phyloP scores from a whole-genome alignment of 2,888 invertebrate species.

The Sarcophaga rosellei region DNA sequence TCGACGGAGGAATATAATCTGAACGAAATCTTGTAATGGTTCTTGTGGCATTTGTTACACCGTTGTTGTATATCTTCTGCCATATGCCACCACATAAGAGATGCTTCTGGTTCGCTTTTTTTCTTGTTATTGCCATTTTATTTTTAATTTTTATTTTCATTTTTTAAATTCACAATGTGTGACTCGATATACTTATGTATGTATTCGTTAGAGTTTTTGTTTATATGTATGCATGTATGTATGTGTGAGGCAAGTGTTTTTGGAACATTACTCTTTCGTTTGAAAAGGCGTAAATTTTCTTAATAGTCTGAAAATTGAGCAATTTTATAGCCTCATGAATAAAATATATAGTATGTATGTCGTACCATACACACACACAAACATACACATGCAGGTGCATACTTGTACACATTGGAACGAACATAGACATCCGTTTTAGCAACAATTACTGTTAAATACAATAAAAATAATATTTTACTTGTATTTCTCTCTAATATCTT shows the following conservation, averaged over 20 bases:
- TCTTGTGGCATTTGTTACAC: constrained; percentile 63
- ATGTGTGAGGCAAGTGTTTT: constrained; percentile 67
- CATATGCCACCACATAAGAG: constrained; percentile 58
- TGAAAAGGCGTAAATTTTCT: constrained; percentile 80
- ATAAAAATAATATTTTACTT: constrained; percentile 46
- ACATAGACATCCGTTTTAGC: constrained; percentile 37
- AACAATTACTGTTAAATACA: constrained; percentile 64
- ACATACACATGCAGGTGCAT: constrained; percentile 3
- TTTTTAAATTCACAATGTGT: constrained; percentile 16
- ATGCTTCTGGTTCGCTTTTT: constrained; percentile 24
- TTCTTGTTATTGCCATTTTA: background rate
- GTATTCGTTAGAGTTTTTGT: too few relatives aligned
- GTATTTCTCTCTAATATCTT: constrained; percentile 36
- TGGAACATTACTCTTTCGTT: constrained; percentile 64
- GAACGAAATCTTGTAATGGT: constrained; percentile 61
- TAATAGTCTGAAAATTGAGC: constrained; percentile 81
- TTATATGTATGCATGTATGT: background rate
- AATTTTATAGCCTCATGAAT: constrained; percentile 81
- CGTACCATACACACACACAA: constrained; percentile 68
- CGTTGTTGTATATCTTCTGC: constrained; percentile 59
- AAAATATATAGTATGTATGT: constrained; percentile 76
- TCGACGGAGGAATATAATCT: constrained; percentile 49
- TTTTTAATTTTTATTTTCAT: constrained; percentile 13
- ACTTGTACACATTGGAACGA: background rate
- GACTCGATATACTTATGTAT: background rate